Base-by-base conservation (phyloP, 1,140 invertebrate species). In the Microplitis mediator region DNA sequence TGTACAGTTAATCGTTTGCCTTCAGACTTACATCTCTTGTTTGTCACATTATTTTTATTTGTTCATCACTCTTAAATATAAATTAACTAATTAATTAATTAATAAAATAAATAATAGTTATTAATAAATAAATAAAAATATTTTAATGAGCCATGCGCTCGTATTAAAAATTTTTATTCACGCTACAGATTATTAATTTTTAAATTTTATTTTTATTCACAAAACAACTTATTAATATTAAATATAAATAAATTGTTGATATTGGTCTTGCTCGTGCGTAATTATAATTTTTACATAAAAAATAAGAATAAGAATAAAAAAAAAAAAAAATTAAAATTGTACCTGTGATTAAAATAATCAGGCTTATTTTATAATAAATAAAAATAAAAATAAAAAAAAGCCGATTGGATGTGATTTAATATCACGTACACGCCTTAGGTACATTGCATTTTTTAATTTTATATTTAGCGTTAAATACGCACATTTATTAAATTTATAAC, bases 371-470 rank as follows among this genome's bases (percentile, higher is more conserved):
- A 45, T 45, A 45, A 45, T 45, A 11, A 45, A 45, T 45, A 45
- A 45, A 45, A 9, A 5, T 45, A 9, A 9, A 45, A 45, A 45
- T 45, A 9, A 45, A 65, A 31, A 56, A 65, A 31, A 56, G 50
- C 45, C 39, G 45, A 65, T 65, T 39, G 16, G 34, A 11, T 65
- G 32, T 61, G 51, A 65, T 50, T 69, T 56, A 36, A 63, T 69
- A 31, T 35, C 23, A 63, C 63, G 67, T 62, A 71, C 69, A 71
- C 69, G 58, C 64, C 45, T 74, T 71, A 71, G 73, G 73, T 71
- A 68, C 73, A 74, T 50, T 60, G 65, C 60, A 71, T 74, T 74
- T 74, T 75, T 71, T 75, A 72, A 75, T 72, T 75, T 75, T 75
- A 75, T 72, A 75, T 75, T 63, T 72, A 64, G 70, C 69, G 74